Base-by-base conservation (phyloP, 1,140 invertebrate species). In the Atta cephalotes region DNA sequence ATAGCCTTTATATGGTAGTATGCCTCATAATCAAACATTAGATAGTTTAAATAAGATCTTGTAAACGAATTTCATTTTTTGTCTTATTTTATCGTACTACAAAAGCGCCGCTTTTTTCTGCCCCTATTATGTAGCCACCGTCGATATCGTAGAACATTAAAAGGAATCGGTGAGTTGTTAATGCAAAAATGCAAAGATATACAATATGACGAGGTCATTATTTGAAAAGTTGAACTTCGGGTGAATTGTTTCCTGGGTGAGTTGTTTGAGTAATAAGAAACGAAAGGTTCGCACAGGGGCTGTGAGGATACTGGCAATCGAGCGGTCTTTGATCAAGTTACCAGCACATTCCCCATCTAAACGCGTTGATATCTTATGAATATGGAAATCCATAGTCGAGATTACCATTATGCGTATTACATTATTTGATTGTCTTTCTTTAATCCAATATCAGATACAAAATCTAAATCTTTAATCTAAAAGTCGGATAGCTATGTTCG, bases 171-270 rank as follows among this genome's bases (percentile, higher is more conserved):
- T 51, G 76, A 85, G 84, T 92, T 87, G 86, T 93, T 91, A 92
- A 92, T 93, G 93, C 87, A 94, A 92, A 94, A 93, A 94, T 94
- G 93, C 92, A 94, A 94, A 94, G 89, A 90, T 94, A 94, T 94
- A 94, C 93, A 94, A 94, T 93, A 93, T 92, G 92, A 91, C 84
- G 84, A 89, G 92, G 87, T 94, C 93, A 94, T 94, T 94, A 94
- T 94, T 94, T 91, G 91, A 94, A 94, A 94, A 92, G 91, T 91
- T 91, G 91, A 92, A 87, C 87, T 89, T 87, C 84, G 39, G 39
- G 39, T 45, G 91, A 80, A 74, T 18, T 16, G 5, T 56, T 87
- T 84, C 74, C 80, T 87, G 88, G 68, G 77, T 70, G 88, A 87
- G 90, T 90, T 91, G 92, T 92, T 93, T 89, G 91, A 94, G 92